Evolutionary conservation across 92 coral and sea anemone species (phyloP).

Genomic region (Porites rus): DNA sequence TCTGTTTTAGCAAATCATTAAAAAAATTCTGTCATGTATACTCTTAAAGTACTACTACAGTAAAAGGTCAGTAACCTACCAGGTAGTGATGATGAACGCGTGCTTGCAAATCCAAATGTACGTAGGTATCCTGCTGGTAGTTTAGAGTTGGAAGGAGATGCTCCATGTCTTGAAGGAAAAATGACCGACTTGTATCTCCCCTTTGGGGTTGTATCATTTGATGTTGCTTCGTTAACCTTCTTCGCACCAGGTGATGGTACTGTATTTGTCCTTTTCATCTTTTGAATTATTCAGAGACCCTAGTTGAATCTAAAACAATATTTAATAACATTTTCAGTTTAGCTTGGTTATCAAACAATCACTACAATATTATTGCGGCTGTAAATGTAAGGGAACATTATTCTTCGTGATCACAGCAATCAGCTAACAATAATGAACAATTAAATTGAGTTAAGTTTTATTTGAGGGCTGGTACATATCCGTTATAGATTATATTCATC

Average conservation of each 20-base stretch:
- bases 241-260: neutral
- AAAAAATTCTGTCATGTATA: neutral
- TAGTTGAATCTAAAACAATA: neutral
- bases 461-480: too few species aligned
- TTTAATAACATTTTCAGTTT: too few species aligned
- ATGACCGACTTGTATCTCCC: constrained; percentile 26
- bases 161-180: neutral
- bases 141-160: constrained; percentile 5
- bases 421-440: too few species aligned
- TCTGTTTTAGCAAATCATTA: neutral
- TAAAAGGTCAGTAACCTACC: constrained; percentile 8
- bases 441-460: too few species aligned
- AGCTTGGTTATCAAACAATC: too few species aligned
- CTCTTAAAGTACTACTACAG: too few species aligned
- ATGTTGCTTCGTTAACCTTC: neutral
- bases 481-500: too few species aligned
- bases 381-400: too few species aligned
- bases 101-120: constrained; percentile 40
- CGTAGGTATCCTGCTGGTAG: constrained; percentile 34
- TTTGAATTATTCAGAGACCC: neutral
- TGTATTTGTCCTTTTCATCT: constrained; percentile 25
- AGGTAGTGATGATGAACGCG: constrained; percentile 8
- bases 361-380: too few species aligned
- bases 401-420: too few species aligned
- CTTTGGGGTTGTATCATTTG: constrained; percentile 16